Conservation (phyloP, 1,140 invertebrate genomes). For the Wiebesia pumilae region DNA sequence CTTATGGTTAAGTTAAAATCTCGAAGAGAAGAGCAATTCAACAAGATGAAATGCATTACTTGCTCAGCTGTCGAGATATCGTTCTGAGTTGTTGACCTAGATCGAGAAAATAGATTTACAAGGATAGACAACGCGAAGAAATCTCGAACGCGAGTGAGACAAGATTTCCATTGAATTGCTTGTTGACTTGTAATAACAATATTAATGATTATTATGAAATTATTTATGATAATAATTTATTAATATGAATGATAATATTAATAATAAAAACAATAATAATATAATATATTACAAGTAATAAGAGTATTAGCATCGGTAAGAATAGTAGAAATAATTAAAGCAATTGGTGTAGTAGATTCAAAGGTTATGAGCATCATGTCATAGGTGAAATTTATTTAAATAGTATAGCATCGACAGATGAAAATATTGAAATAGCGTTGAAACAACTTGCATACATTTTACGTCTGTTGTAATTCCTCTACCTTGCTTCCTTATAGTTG, state of each 20-base stretch:
- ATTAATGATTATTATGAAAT: conserved; percentile 56
- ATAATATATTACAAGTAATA: conserved; percentile 24
- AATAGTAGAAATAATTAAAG: conserved; percentile 23
- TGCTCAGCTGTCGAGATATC: background rate
- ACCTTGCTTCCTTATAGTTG: conserved; percentile 45
- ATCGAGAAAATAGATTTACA: background rate
- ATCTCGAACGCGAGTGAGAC: conserved; percentile 35
- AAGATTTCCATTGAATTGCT: conserved; percentile 65
- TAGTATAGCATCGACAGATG: conserved; percentile 45
- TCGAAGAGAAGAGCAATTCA: conserved; percentile 23
- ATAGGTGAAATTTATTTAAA: conserved; percentile 59
- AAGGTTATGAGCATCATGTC: conserved; percentile 57
- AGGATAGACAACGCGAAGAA: conserved; percentile 6
- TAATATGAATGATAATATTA: conserved; percentile 10
- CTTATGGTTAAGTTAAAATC: conserved; percentile 2
- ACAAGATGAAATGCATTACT: conserved; percentile 27
- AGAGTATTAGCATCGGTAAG: conserved; percentile 14
- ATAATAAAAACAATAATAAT: conserved; percentile 45
- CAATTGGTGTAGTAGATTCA: background rate
- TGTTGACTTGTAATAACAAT: conserved; percentile 67
- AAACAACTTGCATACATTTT: conserved; percentile 36
- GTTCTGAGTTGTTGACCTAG: background rate
- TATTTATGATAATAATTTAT: conserved; percentile 50
- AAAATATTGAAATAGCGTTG: background rate
- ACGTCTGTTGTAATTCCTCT: conserved; percentile 48